Evolutionary conservation across 2,797 vertebrate species (phyloP).

Genomic region (Mionectes olivaceus): DNA sequence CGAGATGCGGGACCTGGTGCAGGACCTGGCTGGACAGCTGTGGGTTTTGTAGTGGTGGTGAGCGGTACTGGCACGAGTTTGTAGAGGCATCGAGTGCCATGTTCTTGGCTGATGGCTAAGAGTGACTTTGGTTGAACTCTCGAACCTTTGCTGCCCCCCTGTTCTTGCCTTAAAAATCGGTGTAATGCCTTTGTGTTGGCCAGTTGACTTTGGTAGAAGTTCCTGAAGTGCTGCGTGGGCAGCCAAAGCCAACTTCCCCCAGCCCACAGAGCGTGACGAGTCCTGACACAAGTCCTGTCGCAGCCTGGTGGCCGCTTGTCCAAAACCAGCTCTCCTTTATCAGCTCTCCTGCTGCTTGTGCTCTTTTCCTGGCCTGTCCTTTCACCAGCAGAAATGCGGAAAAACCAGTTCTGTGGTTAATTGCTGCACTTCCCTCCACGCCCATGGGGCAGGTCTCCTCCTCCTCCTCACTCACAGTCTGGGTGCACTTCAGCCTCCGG

Average conservation of each 20-base stretch:
- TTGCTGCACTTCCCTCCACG: constrained; percentile 74
- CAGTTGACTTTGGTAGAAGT: background rate
- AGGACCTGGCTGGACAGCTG: background rate
- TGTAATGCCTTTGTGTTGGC: background rate
- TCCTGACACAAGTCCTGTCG: background rate
- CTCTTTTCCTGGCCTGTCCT: constrained; percentile 55
- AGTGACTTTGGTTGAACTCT: background rate
- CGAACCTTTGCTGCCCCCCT: background rate
- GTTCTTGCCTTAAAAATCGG: background rate
- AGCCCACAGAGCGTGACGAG: background rate
- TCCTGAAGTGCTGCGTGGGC: background rate
- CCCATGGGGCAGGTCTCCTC: constrained; percentile 52
- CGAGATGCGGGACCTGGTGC: background rate
- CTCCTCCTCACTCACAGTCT: background rate
- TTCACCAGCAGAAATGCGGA: constrained; percentile 71
- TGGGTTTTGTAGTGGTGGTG: background rate
- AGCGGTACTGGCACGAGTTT: background rate
- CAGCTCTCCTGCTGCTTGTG: background rate
- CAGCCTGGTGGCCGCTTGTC: background rate
- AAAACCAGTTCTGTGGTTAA: constrained; percentile 78
- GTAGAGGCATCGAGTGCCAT: rapidly evolving
- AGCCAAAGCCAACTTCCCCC: background rate
- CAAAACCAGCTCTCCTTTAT: background rate
- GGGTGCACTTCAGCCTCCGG: constrained; percentile 34
- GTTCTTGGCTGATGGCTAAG: background rate